Conservation (phyloP, 2,797 vertebrate genomes). For the Octomys mimax region DNA sequence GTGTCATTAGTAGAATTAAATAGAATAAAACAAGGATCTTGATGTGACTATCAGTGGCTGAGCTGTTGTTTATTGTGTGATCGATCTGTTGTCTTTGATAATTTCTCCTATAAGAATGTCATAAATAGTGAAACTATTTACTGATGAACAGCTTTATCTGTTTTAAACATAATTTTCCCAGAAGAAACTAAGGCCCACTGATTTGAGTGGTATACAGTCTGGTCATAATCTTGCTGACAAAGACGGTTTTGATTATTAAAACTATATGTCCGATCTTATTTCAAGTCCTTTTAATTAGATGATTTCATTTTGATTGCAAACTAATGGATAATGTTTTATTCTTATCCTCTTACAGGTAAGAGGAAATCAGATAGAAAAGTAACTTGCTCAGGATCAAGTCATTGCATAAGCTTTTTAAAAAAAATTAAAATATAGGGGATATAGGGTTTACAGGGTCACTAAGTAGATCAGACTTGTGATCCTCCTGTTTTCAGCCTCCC, state of each 20-base stretch:
- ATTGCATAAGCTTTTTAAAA: not conserved
- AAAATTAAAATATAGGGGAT: not conserved
- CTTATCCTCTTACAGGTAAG: not conserved
- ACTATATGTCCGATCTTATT: not conserved
- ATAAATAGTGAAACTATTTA: not conserved
- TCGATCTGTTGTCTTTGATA: not conserved
- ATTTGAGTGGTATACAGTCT: not conserved
- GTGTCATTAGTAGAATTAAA: not conserved
- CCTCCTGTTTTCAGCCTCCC: no score
- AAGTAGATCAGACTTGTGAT: no score
- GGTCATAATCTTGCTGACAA: not conserved
- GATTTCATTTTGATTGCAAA: not conserved
- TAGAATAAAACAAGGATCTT: not conserved
- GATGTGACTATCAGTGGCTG: not conserved
- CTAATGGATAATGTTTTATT: not conserved
- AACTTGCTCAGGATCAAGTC: not conserved
- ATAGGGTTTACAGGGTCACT: no score
- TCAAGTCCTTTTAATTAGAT: not conserved
- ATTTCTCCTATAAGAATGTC: not conserved
- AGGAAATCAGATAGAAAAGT: not conserved
- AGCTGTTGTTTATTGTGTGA: not conserved
- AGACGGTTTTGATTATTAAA: not conserved
- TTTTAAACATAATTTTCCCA: not conserved
- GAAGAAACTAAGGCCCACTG: not conserved
- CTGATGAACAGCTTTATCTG: not conserved